Evolutionary conservation across 1,140 invertebrate species (phyloP).

Genomic region (Cardiocondyla obscurior): DNA sequence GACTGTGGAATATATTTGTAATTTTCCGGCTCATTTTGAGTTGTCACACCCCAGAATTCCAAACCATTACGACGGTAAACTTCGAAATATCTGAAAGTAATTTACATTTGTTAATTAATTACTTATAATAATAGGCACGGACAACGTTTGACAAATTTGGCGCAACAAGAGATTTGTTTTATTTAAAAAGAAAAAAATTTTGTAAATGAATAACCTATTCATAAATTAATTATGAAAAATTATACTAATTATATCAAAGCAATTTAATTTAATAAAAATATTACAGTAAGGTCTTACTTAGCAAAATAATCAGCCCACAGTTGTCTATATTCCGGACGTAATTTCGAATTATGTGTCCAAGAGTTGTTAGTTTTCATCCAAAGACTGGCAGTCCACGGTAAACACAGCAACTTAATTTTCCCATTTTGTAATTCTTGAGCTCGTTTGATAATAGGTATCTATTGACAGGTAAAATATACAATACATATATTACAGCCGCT

Average conservation of each 20-base stretch:
- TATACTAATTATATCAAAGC: slow-evolving; percentile 7
- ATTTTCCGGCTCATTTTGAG: slow-evolving; percentile 86
- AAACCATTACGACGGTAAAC: slow-evolving; percentile 83
- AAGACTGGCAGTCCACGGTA: slow-evolving; percentile 92
- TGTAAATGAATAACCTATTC: neutral
- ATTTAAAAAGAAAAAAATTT: neutral
- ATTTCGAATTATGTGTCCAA: slow-evolving; percentile 81
- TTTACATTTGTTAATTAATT: neutral
- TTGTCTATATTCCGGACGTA: slow-evolving; percentile 88
- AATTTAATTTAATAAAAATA: neutral
- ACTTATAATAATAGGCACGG: neutral
- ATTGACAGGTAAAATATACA: slow-evolving; percentile 41
- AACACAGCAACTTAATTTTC: slow-evolving; percentile 85
- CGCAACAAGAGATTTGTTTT: neutral
- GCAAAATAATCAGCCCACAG: slow-evolving; percentile 92
- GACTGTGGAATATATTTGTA: slow-evolving; percentile 86
- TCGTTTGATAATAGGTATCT: slow-evolving; percentile 80
- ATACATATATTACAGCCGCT: neutral
- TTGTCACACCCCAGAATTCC: slow-evolving; percentile 87
- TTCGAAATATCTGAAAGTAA: slow-evolving; percentile 83
- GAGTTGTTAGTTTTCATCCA: slow-evolving; percentile 96
- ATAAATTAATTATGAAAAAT: neutral
- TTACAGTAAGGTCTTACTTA: slow-evolving; percentile 73
- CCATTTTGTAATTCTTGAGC: slow-evolving; percentile 71
- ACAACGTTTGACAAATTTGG: neutral